Evolutionary conservation across 2,113 vertebrate genomes (phyloP).

Genomic region (Ginglymostoma cirratum): DNA sequence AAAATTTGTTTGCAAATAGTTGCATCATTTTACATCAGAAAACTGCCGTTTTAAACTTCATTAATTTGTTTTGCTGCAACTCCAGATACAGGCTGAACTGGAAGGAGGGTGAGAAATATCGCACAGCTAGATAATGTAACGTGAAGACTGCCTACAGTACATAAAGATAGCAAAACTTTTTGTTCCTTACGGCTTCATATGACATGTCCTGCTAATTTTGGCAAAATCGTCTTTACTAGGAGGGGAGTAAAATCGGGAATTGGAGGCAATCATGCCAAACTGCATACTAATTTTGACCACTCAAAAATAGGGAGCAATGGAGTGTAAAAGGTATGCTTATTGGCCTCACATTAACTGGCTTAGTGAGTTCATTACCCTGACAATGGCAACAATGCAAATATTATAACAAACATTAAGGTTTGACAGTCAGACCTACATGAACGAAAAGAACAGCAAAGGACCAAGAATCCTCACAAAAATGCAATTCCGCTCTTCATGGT

Average conservation of each 20-base stretch:
- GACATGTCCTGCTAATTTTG: background rate
- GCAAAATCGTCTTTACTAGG: background rate
- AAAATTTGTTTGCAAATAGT: conserved; percentile 43
- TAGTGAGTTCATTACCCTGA: background rate
- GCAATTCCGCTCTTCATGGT: background rate
- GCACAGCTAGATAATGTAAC: background rate
- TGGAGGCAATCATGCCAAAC: background rate
- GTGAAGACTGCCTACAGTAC: background rate
- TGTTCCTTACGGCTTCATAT: background rate
- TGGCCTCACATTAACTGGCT: background rate
- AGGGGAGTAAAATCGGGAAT: background rate
- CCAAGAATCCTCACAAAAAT: background rate
- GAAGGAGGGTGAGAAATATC: background rate
- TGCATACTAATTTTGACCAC: background rate
- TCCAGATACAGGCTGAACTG: background rate
- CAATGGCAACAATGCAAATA: conserved; percentile 1
- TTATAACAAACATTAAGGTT: background rate
- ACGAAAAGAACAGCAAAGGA: background rate
- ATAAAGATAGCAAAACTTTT: background rate
- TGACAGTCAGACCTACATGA: background rate
- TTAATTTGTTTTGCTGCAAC: background rate
- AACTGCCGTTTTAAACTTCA: background rate
- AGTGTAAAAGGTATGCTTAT: background rate
- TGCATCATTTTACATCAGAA: conserved; percentile 57
- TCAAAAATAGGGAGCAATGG: background rate